Evolutionary conservation across 2,888 invertebrate species (phyloP), one percentile per base, ranked within the genome.

Genomic region (Amiota mariae): DNA sequence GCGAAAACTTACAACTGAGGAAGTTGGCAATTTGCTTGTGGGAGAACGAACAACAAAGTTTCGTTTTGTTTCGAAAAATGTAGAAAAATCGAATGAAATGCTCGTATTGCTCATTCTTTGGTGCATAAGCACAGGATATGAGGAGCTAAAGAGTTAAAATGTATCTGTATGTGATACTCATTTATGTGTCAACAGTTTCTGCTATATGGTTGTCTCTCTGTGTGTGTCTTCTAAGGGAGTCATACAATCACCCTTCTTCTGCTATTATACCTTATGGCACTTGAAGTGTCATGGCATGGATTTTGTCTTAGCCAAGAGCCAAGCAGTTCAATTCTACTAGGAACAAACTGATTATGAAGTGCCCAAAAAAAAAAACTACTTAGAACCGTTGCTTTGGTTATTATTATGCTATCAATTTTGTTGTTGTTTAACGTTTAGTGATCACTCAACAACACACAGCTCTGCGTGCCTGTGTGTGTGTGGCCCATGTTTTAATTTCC

Each of bases 1-100:
- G 84, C 84, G 86, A 87, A 87, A 87, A 85, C 86, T 84, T 87
- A 87, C 86, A 87, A 87, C 83, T 87, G 85, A 86, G 86, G 86
- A 86, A 86, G 85, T 86, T 80, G 77, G 75, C 80, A 77, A 80
- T 80, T 78, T 63, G 71, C 66, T 73, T 76, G 61, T n/a, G 12
- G 12, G 48, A 70, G 72, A 75, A 75, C 73, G 71, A 71, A 78
- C 72, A 75, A 72, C 71, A 59, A 11, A 57, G 47, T 59, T n/a
- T n/a, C 24, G 24, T 48, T 66, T 48, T 48, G 47, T 48, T 48
- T 54, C 54, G 15, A 54, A 70, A 56, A 56, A 70, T 56, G 56
- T 56, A 54, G 56, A 70, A 54, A 8, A 15, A 54, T n/a, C 15
- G 54, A 54, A 54, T 15, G 12, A 12, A 54, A 54, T 13, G 54